Evolutionary conservation across 2,797 vertebrate species (phyloP), one percentile per base, ranked within the genome.

Genomic region (Microctenopoma lineatum): DNA sequence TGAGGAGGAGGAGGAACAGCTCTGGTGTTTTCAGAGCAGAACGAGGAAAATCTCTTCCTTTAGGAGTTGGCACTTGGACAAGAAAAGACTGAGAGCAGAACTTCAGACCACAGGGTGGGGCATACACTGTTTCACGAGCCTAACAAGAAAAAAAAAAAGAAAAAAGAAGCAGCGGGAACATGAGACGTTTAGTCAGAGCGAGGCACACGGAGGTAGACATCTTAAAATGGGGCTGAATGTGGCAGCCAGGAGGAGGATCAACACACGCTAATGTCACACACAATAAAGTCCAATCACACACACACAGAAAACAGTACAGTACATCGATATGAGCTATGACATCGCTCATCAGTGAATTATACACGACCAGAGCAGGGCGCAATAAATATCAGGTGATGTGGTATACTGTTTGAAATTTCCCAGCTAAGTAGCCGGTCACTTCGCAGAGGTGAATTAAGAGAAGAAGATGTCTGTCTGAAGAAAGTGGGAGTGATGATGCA

Each of bases 61-160:
- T 68, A 87, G 90, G 91, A 92, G 80, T 89, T 93, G 92, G 93
- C 90, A 90, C 81, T 83, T 81, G 89, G 85, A 90, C 92, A 92
- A 89, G 71, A 83, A 91, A 89, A 84, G 81, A 85, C 83, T 87
- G 91, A 91, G 87, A 88, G 85, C 88, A 89, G 89, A 92, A 92
- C 90, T 92, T 90, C 85, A 93, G 89, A 92, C 90, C 90, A 91
- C 89, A 92, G 93, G 92, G 93, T 91, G 92, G 92, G 90, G 93
- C 91, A 85, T 79, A 85, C 81, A 67, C 87, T 79, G 87, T 81
- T 92, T 87, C 90, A 88, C 84, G 82, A 89, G 87, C 89, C 86
- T 88, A 66, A 79, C 48, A 70, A 86, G 79, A 78, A 72, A 38
- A 60, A 76, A 66, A 70, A 59, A 56, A 69, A 82, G 82, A 61